Base-by-base conservation (phyloP, 2,797 vertebrate genomes). In the Moxostoma hubbsi region DNA sequence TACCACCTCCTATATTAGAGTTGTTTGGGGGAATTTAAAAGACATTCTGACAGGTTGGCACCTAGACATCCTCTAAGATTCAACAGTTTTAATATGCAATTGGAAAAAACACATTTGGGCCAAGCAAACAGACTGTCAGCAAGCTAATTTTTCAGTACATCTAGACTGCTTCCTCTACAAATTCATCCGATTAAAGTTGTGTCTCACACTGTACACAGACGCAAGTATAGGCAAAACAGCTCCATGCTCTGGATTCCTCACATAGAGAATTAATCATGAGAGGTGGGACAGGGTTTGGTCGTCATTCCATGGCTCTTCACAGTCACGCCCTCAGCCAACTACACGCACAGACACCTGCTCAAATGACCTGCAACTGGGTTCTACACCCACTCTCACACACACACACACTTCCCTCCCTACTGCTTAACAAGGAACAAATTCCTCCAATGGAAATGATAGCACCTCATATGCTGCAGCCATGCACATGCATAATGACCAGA, bases 281-380 rank as follows among this genome's bases (percentile, higher is more conserved):
- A 62, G 51, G 50, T 5, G 36, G 36, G 63, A 55, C 69, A 79
- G 61, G 10, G 59, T 63, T 63, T 77, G 77, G 70, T 69, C 10
- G 13, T 50, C 64, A 58, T 18, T 67, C 46, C 16, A 16, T 73
- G 9, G 18, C 18, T 36, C 58, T 61, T 43, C 50, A 72, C 58
- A 16, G 55, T n/a, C 57, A 5, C 11, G 47, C 24, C n/a, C 13
- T 59, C 55, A 57, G 87, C 86, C 84, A 88, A 82, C 83, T 86
- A 58, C 70, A 75, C 58, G 67, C 79, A 76, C 74, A 63, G 77
- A 79, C 91, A 92, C 90, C 90, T 93, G 90, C 78, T 92, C 79
- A 82, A 55, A 55, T 54, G 68, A 47, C 75, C 55, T 63, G 59
- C 51, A 57, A 24, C 62, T 75, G 53, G 73, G 61, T 75, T 70